phyloP scores from a whole-genome alignment of 2,888 invertebrate species.

The Norana najaformis region DNA sequence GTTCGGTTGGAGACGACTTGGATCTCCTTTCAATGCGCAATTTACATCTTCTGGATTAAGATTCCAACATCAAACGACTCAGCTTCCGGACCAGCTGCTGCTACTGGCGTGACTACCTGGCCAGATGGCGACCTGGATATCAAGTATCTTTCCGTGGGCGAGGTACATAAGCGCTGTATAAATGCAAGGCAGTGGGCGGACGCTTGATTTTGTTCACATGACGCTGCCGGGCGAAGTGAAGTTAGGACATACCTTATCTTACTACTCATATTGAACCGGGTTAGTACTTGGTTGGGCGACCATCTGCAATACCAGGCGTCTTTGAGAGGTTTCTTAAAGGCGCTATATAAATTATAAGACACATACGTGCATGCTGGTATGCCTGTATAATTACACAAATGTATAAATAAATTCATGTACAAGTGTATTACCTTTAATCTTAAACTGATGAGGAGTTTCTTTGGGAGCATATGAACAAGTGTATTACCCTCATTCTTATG shows the following conservation, averaged over 20 bases:
- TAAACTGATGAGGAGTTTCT: too few relatives aligned
- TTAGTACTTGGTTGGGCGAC: not conserved
- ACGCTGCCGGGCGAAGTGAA: too few relatives aligned
- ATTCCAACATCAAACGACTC: not conserved
- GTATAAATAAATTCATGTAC: constrained; percentile 7
- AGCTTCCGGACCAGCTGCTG: not conserved
- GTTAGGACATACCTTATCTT: too few relatives aligned
- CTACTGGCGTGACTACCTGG: not conserved
- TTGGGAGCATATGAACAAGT: not conserved
- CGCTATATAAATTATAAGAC: not conserved
- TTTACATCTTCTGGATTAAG: not conserved
- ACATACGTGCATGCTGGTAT: not conserved
- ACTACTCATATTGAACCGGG: not conserved
- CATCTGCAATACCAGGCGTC: not conserved
- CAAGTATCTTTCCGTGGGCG: not conserved
- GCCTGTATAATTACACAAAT: too few relatives aligned
- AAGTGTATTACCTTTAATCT: too few relatives aligned
- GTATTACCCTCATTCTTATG: not conserved
- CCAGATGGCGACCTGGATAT: constrained; percentile 15
- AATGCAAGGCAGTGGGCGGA: not conserved
- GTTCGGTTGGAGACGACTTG: not conserved
- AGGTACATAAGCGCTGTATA: constrained; percentile 20
- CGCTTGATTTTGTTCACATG: not conserved
- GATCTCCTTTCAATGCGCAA: not conserved
- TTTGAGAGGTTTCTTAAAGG: not conserved